Conservation (phyloP, 2,113 vertebrate genomes). For the Isichthys henryi region DNA sequence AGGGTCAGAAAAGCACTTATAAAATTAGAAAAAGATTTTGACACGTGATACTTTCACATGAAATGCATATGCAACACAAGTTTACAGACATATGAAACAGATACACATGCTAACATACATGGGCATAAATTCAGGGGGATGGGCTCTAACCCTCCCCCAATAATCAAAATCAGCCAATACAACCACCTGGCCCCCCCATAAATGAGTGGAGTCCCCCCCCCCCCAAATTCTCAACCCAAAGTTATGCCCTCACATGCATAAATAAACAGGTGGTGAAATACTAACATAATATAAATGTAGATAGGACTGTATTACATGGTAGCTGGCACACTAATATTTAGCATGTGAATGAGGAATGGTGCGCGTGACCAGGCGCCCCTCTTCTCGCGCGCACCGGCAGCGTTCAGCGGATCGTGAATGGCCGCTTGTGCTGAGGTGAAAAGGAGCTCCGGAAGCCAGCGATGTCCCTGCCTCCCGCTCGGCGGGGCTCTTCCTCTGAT, state of each 20-base stretch:
- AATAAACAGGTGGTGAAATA: neutral
- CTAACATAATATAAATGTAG: neutral
- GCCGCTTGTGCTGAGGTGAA: conserved; percentile 55
- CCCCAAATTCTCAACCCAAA: too few species aligned
- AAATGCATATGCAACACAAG: neutral
- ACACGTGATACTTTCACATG: neutral
- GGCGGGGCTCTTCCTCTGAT: conserved; percentile 47
- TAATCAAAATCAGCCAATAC: too few species aligned
- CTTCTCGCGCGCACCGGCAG: neutral
- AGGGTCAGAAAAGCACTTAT: neutral
- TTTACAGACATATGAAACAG: neutral
- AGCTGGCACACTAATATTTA: neutral
- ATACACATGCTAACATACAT: neutral
- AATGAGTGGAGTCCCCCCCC: too few species aligned
- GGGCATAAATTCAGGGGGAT: neutral
- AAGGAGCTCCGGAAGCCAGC: conserved; percentile 52
- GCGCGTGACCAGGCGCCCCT: neutral
- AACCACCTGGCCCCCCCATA: too few species aligned
- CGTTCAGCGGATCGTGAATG: conserved; percentile 40
- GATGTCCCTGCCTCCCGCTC: conserved; percentile 49
- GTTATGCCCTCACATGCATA: neutral
- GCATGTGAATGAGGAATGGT: neutral
- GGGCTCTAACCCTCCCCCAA: neutral
- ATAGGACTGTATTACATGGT: neutral
- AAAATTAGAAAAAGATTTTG: neutral